Evolutionary conservation across 2,888 invertebrate species (phyloP), one percentile per base, ranked within the genome.

Genomic region (Drosophila buzzatii): DNA sequence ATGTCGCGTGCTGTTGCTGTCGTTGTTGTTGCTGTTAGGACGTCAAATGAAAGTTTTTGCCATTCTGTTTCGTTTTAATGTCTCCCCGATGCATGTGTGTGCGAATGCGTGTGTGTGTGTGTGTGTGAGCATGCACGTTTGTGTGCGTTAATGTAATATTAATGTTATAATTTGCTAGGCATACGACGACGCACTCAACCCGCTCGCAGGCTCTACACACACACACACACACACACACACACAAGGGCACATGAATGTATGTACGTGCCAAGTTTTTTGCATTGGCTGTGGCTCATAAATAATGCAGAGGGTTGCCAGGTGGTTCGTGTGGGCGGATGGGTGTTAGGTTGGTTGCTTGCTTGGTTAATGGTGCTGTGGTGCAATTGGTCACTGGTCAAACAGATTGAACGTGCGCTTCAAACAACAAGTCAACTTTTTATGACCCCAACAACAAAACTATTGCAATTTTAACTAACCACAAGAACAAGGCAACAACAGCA

Each of bases 91-190:
- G 79, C 79, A 81, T 70, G 57, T 75, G 70, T 79, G 56, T 68
- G 51, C 5, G 27, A 27, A 27, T 47, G 59, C 27, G 20, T 52
- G 66, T 35, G 37, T 69, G 58, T 53, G 49, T 70, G 59, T 57
- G 60, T 51, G 44, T 61, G 61, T 63, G 52, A 56, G 59, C 53
- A 47, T 73, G 79, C 67, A 59, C 65, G 76, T 45, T 63, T 57
- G 85, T 85, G 78, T 84, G 80, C 67, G 81, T 89, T 87, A 87
- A 87, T 87, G 90, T 85, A 87, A 87, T 89, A 87, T 87, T 87
- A 87, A 87, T 87, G 86, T 87, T 90, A 89, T 85, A 88, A 85
- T 90, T 90, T 90, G 76, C 90, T 85, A 87, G 81, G 74, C 82
- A 67, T 71, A 72, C 55, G 55, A 35, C 80, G 66, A 64, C 73